A percentile compares a stretch with the other conserved stretches of the same genome.
Evolutionary conservation across 2,113 vertebrate genomes (phyloP).

Genomic region (Tympanuchus pallidicinctus): DNA sequence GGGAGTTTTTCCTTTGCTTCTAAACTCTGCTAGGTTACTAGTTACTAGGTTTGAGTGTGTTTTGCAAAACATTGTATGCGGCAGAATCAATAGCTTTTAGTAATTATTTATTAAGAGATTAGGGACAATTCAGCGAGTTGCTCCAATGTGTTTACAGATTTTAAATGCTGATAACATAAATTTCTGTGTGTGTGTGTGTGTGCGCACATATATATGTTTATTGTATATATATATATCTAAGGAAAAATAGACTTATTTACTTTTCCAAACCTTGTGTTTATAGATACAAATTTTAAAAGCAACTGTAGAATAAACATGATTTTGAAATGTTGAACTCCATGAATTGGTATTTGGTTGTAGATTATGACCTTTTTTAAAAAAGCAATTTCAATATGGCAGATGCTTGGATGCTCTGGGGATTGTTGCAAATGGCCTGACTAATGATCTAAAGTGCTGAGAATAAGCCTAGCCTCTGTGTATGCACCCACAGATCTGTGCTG

Average conservation of each 20-base stretch:
- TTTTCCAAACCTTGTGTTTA: not conserved
- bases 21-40: conserved; percentile 32
- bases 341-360: not conserved
- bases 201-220: not conserved
- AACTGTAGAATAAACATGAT: not conserved
- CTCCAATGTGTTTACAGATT: not conserved
- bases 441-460: not conserved
- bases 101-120: conserved; percentile 17
- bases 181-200: not conserved
- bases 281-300: not conserved
- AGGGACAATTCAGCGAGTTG: not conserved
- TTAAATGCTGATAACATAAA: not conserved
- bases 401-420: not conserved
- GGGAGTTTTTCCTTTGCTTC: conserved; percentile 33
- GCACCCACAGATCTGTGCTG: not conserved
- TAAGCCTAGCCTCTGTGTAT: not conserved
- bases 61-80: conserved; percentile 44
- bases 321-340: not conserved
- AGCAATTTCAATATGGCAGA: not conserved
- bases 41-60: conserved; percentile 58
- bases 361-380: not conserved
- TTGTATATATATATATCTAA: not conserved
- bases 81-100: conserved; percentile 4
- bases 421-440: not conserved
- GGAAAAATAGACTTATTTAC: not conserved